phyloP scores from a whole-genome alignment of 2,888 invertebrate species.

The Hypselothyrea guttata region DNA sequence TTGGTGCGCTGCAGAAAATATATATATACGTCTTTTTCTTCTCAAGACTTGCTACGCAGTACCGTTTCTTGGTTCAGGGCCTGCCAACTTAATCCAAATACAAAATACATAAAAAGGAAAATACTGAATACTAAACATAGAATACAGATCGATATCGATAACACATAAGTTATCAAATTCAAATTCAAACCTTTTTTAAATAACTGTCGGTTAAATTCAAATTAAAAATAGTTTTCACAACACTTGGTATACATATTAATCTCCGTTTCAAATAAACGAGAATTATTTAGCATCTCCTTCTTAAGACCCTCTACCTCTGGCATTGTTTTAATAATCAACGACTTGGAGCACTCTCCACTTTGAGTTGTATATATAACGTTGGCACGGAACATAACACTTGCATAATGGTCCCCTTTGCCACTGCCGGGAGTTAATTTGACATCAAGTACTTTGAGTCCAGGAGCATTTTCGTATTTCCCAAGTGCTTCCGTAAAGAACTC shows the following conservation, averaged over 20 bases:
- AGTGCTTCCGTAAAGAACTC: constrained; percentile 43
- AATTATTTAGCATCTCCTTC: constrained; percentile 34
- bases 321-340: constrained; percentile 49
- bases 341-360: constrained; percentile 21
- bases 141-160: too few species aligned
- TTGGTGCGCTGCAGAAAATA: too few species aligned
- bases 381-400: constrained; percentile 60
- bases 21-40: too few species aligned
- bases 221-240: not conserved
- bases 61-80: too few species aligned
- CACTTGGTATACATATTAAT: constrained; percentile 66
- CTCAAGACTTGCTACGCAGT: too few species aligned
- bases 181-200: too few species aligned
- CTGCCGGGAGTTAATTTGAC: constrained; percentile 50
- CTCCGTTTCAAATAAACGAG: constrained; percentile 53
- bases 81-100: too few species aligned
- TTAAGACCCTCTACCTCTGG: constrained; percentile 52
- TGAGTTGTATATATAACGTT: constrained; percentile 18
- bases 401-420: constrained; percentile 63
- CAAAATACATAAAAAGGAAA: too few species aligned
- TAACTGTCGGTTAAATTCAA: too few species aligned
- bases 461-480: constrained; percentile 10
- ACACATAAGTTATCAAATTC: too few species aligned
- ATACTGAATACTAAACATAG: too few species aligned
- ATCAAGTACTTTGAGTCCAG: constrained; percentile 36